Conservation (phyloP, 1,140 invertebrate genomes). For the Leptestheria dahalacensis region DNA sequence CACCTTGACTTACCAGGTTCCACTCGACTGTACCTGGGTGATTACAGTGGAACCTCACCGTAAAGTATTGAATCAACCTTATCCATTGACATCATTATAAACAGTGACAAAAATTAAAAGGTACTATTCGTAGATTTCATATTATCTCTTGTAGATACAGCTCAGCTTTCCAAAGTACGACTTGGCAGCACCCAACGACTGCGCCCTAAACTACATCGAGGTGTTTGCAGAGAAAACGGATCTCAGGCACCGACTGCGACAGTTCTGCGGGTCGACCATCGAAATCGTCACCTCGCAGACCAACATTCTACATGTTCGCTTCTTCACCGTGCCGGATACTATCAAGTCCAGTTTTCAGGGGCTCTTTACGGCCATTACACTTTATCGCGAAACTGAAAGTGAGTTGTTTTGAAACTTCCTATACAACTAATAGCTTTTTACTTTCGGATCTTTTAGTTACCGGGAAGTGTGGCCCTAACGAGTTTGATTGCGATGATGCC, state of each 20-base stretch:
- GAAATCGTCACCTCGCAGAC: slow-evolving; percentile 44
- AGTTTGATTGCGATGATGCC: slow-evolving; percentile 70
- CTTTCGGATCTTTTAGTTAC: slow-evolving; percentile 1
- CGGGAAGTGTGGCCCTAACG: slow-evolving; percentile 33
- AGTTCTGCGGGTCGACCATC: slow-evolving; percentile 64
- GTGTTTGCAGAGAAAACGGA: slow-evolving; percentile 51
- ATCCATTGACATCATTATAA: not conserved
- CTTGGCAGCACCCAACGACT: slow-evolving; percentile 60
- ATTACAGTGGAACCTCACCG: slow-evolving; percentile 47
- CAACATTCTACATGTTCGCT: slow-evolving; percentile 50
- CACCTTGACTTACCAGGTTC: slow-evolving; percentile 34
- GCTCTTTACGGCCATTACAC: slow-evolving; percentile 54
- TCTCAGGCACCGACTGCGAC: slow-evolving; percentile 38
- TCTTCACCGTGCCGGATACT: slow-evolving; percentile 45
- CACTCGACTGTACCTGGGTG: slow-evolving; percentile 66
- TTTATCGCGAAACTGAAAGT: slow-evolving; percentile 23
- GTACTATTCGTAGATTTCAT: slow-evolving; percentile 11
- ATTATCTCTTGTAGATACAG: slow-evolving; percentile 48
- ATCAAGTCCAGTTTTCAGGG: slow-evolving; percentile 49
- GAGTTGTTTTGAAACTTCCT: too few species aligned
- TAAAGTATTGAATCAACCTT: slow-evolving; percentile 37
- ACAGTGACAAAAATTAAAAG: not conserved
- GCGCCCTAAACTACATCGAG: slow-evolving; percentile 64
- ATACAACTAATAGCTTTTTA: too few species aligned
- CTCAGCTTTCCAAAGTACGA: slow-evolving; percentile 49